These are phyloP conservation scores for Nyctibius grandis DNA, from an alignment of 2,797 vertebrate species.

Conservation along the genomic window DNA sequence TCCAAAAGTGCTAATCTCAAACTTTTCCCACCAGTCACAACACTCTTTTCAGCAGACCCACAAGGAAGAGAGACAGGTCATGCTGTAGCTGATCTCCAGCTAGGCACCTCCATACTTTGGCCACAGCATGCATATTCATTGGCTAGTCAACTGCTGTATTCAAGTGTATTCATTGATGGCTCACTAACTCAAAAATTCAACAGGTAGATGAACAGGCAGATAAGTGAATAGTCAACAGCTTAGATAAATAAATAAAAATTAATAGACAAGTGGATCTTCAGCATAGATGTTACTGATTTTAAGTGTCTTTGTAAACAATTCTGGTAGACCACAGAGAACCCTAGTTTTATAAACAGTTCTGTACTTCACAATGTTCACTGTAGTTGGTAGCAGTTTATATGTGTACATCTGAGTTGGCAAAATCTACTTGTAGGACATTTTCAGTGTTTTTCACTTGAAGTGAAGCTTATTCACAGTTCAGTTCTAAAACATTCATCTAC, in stretches of 20 bases:
- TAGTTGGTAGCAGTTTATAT: neutral
- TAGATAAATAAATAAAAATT: neutral
- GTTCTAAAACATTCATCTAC: neutral
- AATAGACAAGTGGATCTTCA: neutral
- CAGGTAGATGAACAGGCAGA: neutral
- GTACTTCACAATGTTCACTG: neutral
- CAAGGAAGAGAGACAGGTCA: neutral
- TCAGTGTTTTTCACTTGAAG: neutral
- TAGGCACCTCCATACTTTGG: neutral
- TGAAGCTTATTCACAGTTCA: neutral
- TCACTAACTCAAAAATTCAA: neutral
- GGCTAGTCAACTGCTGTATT: neutral
- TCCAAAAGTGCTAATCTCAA: neutral
- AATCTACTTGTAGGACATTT: neutral
- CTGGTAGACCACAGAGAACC: neutral
- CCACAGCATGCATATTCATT: no score
- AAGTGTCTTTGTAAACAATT: neutral
- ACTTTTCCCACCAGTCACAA: neutral
- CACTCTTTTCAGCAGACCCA: neutral
- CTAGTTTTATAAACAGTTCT: neutral
- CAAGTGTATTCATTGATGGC: neutral
- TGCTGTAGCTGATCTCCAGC: neutral
- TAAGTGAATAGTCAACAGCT: neutral
- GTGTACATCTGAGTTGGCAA: neutral
- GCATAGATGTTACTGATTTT: neutral